A percentile compares a stretch with the other conserved stretches of the same genome.
Evolutionary conservation across 1,140 invertebrate species (phyloP).

Genomic region (Monochamus saltuarius): DNA sequence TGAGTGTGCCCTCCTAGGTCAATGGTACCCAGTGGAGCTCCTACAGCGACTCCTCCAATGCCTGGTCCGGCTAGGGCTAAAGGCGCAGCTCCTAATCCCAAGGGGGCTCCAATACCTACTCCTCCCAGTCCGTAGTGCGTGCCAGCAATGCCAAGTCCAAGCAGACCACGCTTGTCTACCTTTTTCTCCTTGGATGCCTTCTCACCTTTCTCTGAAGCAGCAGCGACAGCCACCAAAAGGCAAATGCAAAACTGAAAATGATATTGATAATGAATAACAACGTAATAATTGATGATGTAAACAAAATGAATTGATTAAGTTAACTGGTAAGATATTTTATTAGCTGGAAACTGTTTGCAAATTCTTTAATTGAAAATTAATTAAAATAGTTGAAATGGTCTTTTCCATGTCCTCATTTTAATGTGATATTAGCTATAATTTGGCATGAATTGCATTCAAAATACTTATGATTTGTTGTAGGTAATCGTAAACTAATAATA

Average conservation of each 20-base stretch:
- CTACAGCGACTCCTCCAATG: constrained; percentile 12
- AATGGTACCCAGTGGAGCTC: constrained; percentile 16
- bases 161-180: constrained; percentile 43
- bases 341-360: too few species aligned
- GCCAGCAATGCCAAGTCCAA: constrained; percentile 40
- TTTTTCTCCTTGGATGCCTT: constrained; percentile 26
- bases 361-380: too few species aligned
- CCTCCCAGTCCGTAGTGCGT: constrained; percentile 16
- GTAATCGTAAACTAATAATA: too few species aligned
- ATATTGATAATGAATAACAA: too few species aligned
- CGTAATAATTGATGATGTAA: too few species aligned
- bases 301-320: too few species aligned
- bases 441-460: too few species aligned
- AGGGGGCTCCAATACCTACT: constrained; percentile 17
- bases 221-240: constrained; percentile 30
- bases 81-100: background rate
- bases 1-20: constrained; percentile 35
- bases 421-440: too few species aligned
- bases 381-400: too few species aligned
- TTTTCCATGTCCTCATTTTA: too few species aligned
- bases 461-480: too few species aligned
- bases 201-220: constrained; percentile 27
- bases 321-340: too few species aligned
- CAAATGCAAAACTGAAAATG: constrained; percentile 36
- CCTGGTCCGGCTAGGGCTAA: background rate